phyloP scores from a whole-genome alignment of 2,113 vertebrate species.

The Nanorana parkeri region DNA sequence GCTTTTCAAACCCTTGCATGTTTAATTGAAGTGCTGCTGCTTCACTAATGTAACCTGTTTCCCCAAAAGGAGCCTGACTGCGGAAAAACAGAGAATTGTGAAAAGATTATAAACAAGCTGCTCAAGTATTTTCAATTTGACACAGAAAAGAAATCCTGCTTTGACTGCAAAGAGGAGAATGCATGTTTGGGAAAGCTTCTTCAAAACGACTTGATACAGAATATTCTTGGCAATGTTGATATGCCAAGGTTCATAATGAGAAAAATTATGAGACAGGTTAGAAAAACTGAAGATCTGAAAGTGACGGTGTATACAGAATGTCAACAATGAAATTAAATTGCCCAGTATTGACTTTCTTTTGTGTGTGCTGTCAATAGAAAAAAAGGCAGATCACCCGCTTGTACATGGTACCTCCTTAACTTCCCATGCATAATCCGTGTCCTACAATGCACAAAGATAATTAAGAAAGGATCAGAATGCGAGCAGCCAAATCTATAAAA shows the following conservation, averaged over 20 bases:
- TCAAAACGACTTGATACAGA: background rate
- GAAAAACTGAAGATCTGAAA: background rate
- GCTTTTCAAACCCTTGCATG: background rate
- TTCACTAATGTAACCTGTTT: background rate
- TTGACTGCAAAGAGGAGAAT: background rate
- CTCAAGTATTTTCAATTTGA: slow-evolving; percentile 13
- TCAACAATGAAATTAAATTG: background rate
- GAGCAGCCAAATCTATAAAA: too few species aligned
- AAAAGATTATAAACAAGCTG: slow-evolving; percentile 40
- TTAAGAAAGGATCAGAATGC: too few species aligned
- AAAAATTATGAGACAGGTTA: background rate
- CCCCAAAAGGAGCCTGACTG: background rate
- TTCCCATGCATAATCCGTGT: too few species aligned
- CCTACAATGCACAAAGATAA: too few species aligned
- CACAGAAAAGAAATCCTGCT: background rate
- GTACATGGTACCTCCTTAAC: too few species aligned
- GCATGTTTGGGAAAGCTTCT: background rate
- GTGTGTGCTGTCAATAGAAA: too few species aligned
- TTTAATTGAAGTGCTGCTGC: slow-evolving; percentile 4
- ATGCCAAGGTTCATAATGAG: background rate
- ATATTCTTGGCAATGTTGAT: background rate
- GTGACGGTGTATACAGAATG: background rate
- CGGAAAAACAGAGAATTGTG: slow-evolving; percentile 27
- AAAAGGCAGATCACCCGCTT: too few species aligned
- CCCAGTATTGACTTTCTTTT: too few species aligned